These are phyloP conservation scores for Dorcus parallelipipedus DNA, from an alignment of 2,888 invertebrate genomes.

Conservation along the genomic window DNA sequence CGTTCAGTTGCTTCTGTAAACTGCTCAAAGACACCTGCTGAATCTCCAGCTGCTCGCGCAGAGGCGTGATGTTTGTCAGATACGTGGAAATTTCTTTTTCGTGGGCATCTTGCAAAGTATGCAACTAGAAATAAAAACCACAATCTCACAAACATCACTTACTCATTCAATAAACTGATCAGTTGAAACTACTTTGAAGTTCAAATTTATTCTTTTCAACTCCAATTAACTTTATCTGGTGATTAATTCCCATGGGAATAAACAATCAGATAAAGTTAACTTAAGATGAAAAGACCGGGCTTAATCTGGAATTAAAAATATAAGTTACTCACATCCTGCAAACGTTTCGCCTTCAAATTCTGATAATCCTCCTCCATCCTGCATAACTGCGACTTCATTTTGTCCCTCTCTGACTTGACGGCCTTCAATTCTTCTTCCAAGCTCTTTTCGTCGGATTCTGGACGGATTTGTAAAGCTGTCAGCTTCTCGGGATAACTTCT, in stretches of 20 bases:
- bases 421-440: slow-evolving; percentile 52
- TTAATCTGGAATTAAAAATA: no score
- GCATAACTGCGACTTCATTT: slow-evolving; percentile 57
- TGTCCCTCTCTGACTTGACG: slow-evolving; percentile 58
- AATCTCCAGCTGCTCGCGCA: slow-evolving; percentile 59
- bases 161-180: background rate
- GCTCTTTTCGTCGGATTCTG: slow-evolving; percentile 20
- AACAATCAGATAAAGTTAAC: no score
- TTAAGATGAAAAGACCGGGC: no score
- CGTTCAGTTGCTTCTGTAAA: slow-evolving; percentile 42
- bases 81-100: slow-evolving; percentile 68
- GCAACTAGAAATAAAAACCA: slow-evolving; percentile 56
- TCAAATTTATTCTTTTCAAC: no score
- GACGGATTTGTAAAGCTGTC: slow-evolving; percentile 24
- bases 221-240: no score
- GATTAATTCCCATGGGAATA: no score
- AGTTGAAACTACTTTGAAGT: no score
- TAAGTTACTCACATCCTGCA: slow-evolving; percentile 67
- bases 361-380: slow-evolving; percentile 70
- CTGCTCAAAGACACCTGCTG: slow-evolving; percentile 56
- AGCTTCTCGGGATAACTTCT: slow-evolving; percentile 41
- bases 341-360: slow-evolving; percentile 69
- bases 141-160: slow-evolving; percentile 4
- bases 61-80: slow-evolving; percentile 58
- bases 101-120: slow-evolving; percentile 70